Conservation (phyloP, 1,140 invertebrate genomes). For the Drepana arcuata region DNA sequence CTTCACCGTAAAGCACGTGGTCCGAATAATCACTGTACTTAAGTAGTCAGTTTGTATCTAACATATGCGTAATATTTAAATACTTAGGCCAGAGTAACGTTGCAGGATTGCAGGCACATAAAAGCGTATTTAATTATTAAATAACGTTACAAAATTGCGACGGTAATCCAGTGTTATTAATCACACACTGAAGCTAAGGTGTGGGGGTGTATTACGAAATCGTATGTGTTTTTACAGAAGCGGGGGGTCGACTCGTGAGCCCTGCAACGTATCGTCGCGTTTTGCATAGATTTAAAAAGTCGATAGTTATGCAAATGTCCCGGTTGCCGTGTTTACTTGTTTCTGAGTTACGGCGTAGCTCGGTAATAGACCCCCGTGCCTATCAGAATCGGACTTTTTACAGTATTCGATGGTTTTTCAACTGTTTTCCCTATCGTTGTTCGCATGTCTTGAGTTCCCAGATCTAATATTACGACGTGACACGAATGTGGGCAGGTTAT, state of each 20-base stretch:
- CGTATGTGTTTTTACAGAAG: conserved; percentile 42
- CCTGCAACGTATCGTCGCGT: conserved; percentile 53
- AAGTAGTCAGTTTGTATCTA: too few species aligned
- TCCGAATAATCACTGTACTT: too few species aligned
- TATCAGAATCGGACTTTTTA: conserved; percentile 40
- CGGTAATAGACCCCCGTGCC: conserved; percentile 37
- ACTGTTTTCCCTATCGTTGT: conserved; percentile 16
- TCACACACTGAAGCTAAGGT: conserved; percentile 22
- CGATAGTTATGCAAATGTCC: conserved; percentile 62
- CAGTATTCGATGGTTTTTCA: conserved; percentile 13
- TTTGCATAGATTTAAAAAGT: conserved; percentile 70
- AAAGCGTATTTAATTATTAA: too few species aligned
- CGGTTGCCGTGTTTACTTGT: conserved; percentile 56
- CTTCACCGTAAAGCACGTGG: too few species aligned
- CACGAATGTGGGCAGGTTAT: too few species aligned
- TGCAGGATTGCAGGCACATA: too few species aligned
- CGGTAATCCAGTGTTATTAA: conserved; percentile 33
- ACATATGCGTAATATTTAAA: too few species aligned
- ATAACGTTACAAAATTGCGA: too few species aligned
- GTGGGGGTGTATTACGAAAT: conserved; percentile 37
- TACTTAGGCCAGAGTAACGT: too few species aligned
- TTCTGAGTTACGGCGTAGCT: conserved; percentile 56
- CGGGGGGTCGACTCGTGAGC: conserved; percentile 32
- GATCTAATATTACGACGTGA: too few species aligned
- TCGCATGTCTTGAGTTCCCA: conserved; percentile 16